phyloP scores from a whole-genome alignment of 2,888 invertebrate species.

The Volucella zonaria region DNA sequence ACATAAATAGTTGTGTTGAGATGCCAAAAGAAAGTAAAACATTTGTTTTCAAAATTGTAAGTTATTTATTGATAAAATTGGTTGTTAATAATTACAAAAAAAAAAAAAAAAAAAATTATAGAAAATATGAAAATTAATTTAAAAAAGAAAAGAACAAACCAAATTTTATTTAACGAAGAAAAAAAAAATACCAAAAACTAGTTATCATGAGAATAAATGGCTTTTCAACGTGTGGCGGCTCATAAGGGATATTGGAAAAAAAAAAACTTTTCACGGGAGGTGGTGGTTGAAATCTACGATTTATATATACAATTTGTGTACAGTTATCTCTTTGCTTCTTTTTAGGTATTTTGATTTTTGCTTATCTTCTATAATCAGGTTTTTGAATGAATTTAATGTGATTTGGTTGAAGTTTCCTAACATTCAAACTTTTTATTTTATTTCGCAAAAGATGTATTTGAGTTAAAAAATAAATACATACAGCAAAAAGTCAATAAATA shows the following conservation, averaged over 20 bases:
- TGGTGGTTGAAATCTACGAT: constrained; percentile 29
- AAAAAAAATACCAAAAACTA: not conserved
- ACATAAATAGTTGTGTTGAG: constrained; percentile 41
- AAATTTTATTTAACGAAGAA: constrained; percentile 58
- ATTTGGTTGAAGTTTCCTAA: no score
- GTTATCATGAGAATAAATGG: not conserved
- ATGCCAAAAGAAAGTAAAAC: constrained; percentile 31
- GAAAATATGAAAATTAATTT: constrained; percentile 64
- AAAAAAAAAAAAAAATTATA: constrained; percentile 43
- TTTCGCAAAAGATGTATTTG: no score
- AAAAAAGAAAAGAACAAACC: constrained; percentile 49
- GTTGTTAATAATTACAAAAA: constrained; percentile 50
- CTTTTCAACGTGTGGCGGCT: constrained; percentile 10
- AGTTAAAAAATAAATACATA: no score
- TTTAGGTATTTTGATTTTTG: not conserved
- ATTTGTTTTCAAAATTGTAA: constrained; percentile 63
- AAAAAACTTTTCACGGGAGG: constrained; percentile 26
- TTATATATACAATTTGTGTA: not conserved
- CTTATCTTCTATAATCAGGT: not conserved
- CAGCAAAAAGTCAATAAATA: no score
- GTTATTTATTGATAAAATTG: constrained; percentile 64
- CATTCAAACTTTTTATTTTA: no score
- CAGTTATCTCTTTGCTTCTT: not conserved
- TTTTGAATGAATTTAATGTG: no score
- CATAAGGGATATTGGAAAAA: not conserved